phyloP scores from a whole-genome alignment of 2,113 vertebrate species.

The Rhineura floridana region DNA sequence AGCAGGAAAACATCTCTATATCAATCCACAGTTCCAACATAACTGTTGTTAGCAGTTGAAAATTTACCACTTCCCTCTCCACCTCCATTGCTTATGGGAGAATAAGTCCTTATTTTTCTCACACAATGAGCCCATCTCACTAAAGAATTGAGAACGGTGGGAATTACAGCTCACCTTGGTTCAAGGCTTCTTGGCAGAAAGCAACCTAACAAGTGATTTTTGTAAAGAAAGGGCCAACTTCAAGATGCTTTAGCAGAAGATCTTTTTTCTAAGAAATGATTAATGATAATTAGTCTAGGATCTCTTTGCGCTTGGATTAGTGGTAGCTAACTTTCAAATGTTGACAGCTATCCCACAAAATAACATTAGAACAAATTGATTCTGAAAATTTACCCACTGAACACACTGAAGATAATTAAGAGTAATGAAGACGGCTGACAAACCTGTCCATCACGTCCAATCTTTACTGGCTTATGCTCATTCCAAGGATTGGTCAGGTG shows the following conservation, averaged over 20 bases:
- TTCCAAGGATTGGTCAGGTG: conserved; percentile 98
- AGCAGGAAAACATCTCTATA: neutral
- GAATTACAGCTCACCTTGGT: neutral
- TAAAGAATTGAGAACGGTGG: neutral
- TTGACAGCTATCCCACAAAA: neutral
- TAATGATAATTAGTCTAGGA: neutral
- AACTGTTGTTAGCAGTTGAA: neutral
- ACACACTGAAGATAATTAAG: neutral
- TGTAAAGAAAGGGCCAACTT: neutral
- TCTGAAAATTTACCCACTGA: neutral
- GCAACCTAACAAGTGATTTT: neutral
- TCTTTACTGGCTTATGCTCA: conserved; percentile 97
- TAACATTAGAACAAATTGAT: neutral
- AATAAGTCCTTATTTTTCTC: neutral
- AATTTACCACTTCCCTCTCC: neutral
- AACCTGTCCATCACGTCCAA: conserved; percentile 98
- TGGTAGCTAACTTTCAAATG: neutral
- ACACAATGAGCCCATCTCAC: neutral
- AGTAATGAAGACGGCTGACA: conserved; percentile 50
- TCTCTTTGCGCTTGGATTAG: neutral
- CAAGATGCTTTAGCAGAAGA: neutral
- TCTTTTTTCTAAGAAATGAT: neutral
- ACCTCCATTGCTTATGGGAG: neutral
- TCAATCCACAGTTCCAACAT: neutral
- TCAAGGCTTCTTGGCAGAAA: neutral